Conservation (phyloP, 2,888 invertebrate species). For the Saturnia pavonia region DNA sequence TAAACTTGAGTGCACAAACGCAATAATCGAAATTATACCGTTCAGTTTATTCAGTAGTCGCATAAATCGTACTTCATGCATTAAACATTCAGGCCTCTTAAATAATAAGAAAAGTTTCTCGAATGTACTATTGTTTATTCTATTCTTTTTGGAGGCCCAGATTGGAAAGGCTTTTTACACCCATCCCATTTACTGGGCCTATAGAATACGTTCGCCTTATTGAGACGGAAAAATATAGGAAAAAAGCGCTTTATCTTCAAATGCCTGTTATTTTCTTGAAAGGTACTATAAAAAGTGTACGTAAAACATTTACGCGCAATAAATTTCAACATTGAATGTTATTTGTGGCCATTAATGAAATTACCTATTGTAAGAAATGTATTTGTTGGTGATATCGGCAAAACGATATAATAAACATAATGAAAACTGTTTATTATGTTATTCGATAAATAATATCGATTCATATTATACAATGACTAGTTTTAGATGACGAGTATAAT, state of each 20-base stretch:
- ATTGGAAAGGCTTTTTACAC: conserved; percentile 78
- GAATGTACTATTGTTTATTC: conserved; percentile 72
- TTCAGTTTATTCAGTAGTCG: conserved; percentile 59
- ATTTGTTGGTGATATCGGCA: conserved; percentile 25
- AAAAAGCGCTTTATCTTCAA: conserved; percentile 67
- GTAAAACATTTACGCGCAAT: conserved; percentile 69
- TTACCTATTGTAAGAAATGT: conserved; percentile 41
- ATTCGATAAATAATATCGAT: too few species aligned
- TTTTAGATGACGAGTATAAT: too few species aligned
- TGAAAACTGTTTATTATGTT: not conserved
- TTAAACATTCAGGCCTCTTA: conserved; percentile 73
- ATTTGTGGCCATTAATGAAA: conserved; percentile 66
- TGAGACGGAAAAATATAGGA: conserved; percentile 55
- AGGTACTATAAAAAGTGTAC: conserved; percentile 71
- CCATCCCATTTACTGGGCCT: conserved; percentile 63
- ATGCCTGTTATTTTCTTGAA: conserved; percentile 73
- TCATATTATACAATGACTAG: too few species aligned
- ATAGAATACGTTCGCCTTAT: conserved; percentile 64
- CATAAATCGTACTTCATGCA: conserved; percentile 73
- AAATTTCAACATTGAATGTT: conserved; percentile 67
- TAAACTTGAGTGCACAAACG: conserved; percentile 50
- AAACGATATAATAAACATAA: not conserved
- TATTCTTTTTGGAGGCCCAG: conserved; percentile 70
- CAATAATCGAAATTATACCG: conserved; percentile 62
- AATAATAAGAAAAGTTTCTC: conserved; percentile 75